These are phyloP conservation scores for Heliconius congener DNA, from an alignment of 1,140 invertebrate species.

Conservation along the genomic window DNA sequence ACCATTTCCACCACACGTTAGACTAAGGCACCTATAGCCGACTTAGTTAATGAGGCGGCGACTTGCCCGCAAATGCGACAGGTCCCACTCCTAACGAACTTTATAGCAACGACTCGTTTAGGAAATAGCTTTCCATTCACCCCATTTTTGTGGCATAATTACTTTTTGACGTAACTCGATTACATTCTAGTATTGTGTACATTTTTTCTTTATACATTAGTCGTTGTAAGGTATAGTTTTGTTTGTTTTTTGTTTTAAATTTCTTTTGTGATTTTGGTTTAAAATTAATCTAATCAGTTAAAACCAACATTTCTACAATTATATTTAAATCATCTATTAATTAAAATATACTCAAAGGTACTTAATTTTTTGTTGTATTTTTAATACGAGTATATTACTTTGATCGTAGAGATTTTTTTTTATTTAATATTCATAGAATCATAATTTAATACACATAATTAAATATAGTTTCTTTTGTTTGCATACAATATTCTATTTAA, in stretches of 20 bases:
- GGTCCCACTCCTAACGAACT: conserved; percentile 32
- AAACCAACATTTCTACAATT: no score
- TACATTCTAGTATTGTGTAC: not conserved
- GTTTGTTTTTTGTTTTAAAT: no score
- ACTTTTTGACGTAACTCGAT: conserved; percentile 17
- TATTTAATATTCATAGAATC: no score
- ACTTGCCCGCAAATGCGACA: conserved; percentile 35
- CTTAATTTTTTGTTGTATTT: no score
- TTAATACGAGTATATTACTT: no score
- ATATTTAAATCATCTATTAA: no score
- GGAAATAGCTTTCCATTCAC: conserved; percentile 27
- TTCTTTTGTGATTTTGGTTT: no score
- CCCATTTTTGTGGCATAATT: conserved; percentile 12
- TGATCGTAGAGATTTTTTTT: no score
- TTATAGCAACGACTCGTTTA: conserved; percentile 36
- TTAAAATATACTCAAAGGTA: no score
- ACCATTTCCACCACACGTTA: not conserved
- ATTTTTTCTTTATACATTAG: not conserved
- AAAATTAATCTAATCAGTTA: no score
- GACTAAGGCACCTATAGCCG: conserved; percentile 8
- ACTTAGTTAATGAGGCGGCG: conserved; percentile 33
- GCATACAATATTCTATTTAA: not conserved
- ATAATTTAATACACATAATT: no score
- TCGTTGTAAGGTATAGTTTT: not conserved
- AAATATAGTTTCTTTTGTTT: no score